Conservation (phyloP, 2,113 vertebrate species). For the Carettochelys insculpta region DNA sequence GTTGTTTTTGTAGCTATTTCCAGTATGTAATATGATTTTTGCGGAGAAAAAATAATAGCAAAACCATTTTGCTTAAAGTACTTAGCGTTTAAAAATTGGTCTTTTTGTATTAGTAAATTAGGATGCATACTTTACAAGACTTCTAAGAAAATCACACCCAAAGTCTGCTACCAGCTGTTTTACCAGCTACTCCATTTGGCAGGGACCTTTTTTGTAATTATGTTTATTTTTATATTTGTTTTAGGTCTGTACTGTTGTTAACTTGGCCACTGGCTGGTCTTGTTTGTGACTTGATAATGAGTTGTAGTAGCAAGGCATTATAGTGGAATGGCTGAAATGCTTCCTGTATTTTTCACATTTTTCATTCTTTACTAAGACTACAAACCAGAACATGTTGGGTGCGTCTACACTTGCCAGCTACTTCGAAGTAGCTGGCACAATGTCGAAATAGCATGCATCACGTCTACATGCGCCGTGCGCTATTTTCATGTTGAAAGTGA, state of each 20-base stretch:
- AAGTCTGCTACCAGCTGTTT: not conserved
- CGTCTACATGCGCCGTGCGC: too few species aligned
- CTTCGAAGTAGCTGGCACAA: too few species aligned
- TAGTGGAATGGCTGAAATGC: not conserved
- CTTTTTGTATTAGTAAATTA: not conserved
- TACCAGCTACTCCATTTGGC: not conserved
- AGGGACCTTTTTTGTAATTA: not conserved
- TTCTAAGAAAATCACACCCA: not conserved
- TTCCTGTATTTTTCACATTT: not conserved
- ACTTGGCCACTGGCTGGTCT: not conserved
- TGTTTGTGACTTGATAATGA: not conserved
- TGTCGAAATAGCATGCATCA: too few species aligned
- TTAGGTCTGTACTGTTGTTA: not conserved
- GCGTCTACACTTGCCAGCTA: too few species aligned
- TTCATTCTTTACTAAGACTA: not conserved
- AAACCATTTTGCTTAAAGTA: not conserved
- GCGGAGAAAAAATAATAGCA: not conserved
- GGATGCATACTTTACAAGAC: not conserved
- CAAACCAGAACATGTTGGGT: not conserved
- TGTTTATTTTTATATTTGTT: not conserved
- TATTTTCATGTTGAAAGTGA: too few species aligned
- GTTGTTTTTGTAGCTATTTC: not conserved
- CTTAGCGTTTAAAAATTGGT: conserved; percentile 2
- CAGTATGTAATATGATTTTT: not conserved
- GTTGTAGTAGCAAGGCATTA: not conserved